Base-by-base conservation (phyloP, 1,140 invertebrate genomes). In the Temnothorax curvispinosus region DNA sequence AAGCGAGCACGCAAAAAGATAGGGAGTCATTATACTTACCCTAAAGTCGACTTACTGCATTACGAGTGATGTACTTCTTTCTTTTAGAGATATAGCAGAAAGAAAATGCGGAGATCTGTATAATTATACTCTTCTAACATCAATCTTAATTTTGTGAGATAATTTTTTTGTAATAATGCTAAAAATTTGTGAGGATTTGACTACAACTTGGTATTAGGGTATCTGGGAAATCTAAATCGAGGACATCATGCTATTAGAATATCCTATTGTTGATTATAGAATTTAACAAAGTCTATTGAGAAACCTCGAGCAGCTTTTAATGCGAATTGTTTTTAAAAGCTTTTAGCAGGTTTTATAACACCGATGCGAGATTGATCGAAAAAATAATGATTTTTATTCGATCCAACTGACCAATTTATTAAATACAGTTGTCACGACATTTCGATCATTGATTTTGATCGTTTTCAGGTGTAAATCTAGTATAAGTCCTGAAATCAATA, bases 1-100 rank as follows among this genome's bases (percentile, higher is more conserved):
- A 77, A 71, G 77, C 18, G 41, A 85, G 85, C 76, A 8, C 71
- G 74, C 65, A 87, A 87, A 90, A 88, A 88, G 88, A 91, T 91
- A 52, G 60, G 60, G 7, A 90, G 56, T 81, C 84, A 47, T 69
- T 88, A 88, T 88, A 88, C 76, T 60, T 76, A 82, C 52, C 35
- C 44, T 11, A 47, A 72, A 82, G 38, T 82, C 21, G 44, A 82
- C 13, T 44, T 71, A 38, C 5, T 54, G 15, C 38, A n/a, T 52
- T 52, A 78, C 4, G 18, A 71, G n/a, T 15, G 8, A 56, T 13
- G 11, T 32, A 44, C 6, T 21, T 27, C 18, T 71, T 11, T 9
- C 0, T n/a, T 71, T 65, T 65, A 5, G 0, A 47, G 6, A 74
- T 21, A 47, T 35, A 38, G 15, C 4, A 21, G 5, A 18, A 27